These are phyloP conservation scores for Chironomus tepperi DNA, from an alignment of 1,140 invertebrate genomes.

Conservation along the genomic window DNA sequence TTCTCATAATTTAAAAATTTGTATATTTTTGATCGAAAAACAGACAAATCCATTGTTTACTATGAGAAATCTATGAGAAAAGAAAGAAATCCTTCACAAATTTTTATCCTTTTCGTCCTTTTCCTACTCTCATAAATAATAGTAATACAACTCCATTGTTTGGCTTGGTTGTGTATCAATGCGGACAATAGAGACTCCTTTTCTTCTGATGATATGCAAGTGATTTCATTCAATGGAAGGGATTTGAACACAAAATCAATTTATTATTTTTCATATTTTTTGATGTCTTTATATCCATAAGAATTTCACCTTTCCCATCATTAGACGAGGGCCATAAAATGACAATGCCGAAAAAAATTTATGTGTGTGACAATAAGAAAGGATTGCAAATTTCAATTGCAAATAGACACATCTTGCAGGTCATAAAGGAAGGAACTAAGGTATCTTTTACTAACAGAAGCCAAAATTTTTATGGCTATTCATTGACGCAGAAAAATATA, in stretches of 20 bases:
- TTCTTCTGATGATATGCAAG: background rate
- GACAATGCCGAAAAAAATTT: background rate
- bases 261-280: background rate
- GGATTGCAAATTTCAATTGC: background rate
- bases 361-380: background rate
- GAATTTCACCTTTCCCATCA: constrained; percentile 7
- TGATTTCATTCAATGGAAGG: no score
- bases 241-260: background rate
- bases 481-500: constrained; percentile 3
- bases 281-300: constrained; percentile 14
- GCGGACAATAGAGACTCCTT: background rate
- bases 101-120: background rate
- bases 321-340: background rate
- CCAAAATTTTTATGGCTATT: constrained; percentile 2
- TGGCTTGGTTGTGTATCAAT: background rate
- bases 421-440: constrained; percentile 12
- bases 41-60: background rate
- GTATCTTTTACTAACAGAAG: constrained; percentile 8
- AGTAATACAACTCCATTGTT: background rate
- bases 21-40: background rate
- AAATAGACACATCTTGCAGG: background rate
- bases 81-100: no score
- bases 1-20: constrained; percentile 11
- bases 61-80: background rate
- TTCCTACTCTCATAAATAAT: constrained; percentile 8